Evolutionary conservation across 2,797 vertebrate species (phyloP), one percentile per base, ranked within the genome.

Genomic region (Halcyon leucocephala): DNA sequence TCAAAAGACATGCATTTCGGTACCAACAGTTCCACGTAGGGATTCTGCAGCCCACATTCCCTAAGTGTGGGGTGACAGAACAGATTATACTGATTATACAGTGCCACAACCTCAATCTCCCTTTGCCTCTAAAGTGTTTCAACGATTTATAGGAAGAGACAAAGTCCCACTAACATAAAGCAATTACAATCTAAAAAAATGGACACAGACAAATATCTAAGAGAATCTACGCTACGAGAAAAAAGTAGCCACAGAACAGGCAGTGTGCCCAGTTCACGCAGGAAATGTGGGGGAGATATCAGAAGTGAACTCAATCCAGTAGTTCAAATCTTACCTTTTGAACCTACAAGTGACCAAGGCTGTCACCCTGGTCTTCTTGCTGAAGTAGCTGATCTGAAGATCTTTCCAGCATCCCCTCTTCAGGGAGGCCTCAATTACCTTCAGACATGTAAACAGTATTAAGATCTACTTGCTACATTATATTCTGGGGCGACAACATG

Each of bases 211-310:
- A 39, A 70, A 19, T 17, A 44, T 16, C 18, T 24, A 29, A 33
- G 25, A 78, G 37, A 74, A 44, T 79, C 8, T 7, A 73, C 26
- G 1, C 22, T 29, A 4, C 3, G 55, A 35, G n/a, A 25, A 51
- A 78, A 89, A 55, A 35, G 14, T 24, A 69, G 42, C 20, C 35
- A 35, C 12, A 46, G 42, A 71, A 42, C 1, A 57, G 33, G 12
- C 1, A 0, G 35, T 7, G 13, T n/a, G 52, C 14, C 31, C 28
- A 22, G 35, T 9, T 76, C 10, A 6, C 8, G 33, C 7, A 66
- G 29, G 41, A 85, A 42, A 11, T 4, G 3, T 11, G n/a, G 22
- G 52, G 52, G 2, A 76, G 44, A 72, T 29, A 12, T 24, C 60
- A 81, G 39, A 64, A 67, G 16, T 26, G 11, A 89, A 54, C 29